Evolutionary conservation across 1,140 invertebrate species (phyloP), one percentile per base, ranked within the genome.

Genomic region (Battus philenor): DNA sequence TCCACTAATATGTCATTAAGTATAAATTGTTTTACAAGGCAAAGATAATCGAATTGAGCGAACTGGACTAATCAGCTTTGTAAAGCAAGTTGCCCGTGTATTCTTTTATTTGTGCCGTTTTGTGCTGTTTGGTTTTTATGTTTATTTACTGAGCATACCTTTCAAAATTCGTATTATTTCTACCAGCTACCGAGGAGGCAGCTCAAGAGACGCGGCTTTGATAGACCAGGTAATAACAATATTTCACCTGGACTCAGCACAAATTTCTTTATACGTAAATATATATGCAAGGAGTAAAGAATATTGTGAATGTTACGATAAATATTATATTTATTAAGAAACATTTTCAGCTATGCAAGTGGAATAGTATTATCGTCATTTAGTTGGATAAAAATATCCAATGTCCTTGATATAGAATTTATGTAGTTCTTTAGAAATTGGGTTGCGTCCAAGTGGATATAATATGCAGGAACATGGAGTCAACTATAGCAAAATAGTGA

Each of bases 191-290:
- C 80, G 84, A 86, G 84, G 86, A 86, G 66, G 81, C 78, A 79
- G 84, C 77, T 45, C 78, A 86, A 85, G 86, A 87, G 82, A 87
- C 86, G 74, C 76, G 85, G 79, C 86, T 87, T 84, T 87, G 83
- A 87, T 87, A 86, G 80, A 80, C 58, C 76, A 87, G 86, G 86
- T 87, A 87, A 87, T 83, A 71, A 69, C 54, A 47, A 66, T 47
- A 54, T 68, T 48, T 20, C 56, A 73, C 71, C 79, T 76, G 77
- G 77, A 67, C 71, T 44, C 75, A 69, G 75, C 67, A 55, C 68
- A 66, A 73, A 52, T 47, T 32, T 39, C 10, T 32, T 16, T 20
- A n/a, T n/a, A n/a, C n/a, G n/a, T n/a, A n/a, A n/a, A n/a, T n/a
- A n/a, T n/a, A n/a, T n/a, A n/a, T n/a, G n/a, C n/a, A n/a, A n/a